phyloP scores from a whole-genome alignment of 2,113 vertebrate genomes.

The Psittacula cyanocephala region DNA sequence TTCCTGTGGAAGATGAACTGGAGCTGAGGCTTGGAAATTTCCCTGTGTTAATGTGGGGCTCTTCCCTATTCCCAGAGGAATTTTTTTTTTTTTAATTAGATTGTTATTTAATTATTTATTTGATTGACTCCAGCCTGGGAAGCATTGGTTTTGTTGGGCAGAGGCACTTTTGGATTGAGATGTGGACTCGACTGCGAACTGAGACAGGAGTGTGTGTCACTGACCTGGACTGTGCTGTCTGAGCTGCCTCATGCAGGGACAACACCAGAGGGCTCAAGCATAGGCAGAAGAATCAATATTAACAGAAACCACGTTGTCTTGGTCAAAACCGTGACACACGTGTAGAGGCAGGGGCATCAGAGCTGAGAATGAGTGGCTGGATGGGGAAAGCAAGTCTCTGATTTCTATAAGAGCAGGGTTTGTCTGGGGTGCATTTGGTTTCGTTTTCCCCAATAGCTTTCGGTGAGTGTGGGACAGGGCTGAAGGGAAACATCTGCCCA shows the following conservation, averaged over 20 bases:
- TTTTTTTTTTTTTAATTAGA: neutral
- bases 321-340: fast-evolving
- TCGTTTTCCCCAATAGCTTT: neutral
- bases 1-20: constrained; percentile 43
- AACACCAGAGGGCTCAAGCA: neutral
- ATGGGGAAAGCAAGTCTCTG: neutral
- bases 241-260: neutral
- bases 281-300: neutral
- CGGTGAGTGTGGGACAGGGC: neutral
- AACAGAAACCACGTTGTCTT: neutral
- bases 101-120: constrained; percentile 70
- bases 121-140: constrained; percentile 35
- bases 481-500: constrained; percentile 6
- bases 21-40: constrained; percentile 20
- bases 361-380: neutral
- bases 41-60: constrained; percentile 8
- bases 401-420: neutral
- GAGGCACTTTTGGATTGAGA: constrained; percentile 24
- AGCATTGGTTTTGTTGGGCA: constrained; percentile 24
- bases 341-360: neutral
- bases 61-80: neutral
- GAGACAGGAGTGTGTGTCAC: neutral
- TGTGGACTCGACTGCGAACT: neutral
- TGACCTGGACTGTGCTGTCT: neutral
- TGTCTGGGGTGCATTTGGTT: neutral